Evolutionary conservation across 2,113 vertebrate species (phyloP).

Genomic region (Ivindomyrus marchei): DNA sequence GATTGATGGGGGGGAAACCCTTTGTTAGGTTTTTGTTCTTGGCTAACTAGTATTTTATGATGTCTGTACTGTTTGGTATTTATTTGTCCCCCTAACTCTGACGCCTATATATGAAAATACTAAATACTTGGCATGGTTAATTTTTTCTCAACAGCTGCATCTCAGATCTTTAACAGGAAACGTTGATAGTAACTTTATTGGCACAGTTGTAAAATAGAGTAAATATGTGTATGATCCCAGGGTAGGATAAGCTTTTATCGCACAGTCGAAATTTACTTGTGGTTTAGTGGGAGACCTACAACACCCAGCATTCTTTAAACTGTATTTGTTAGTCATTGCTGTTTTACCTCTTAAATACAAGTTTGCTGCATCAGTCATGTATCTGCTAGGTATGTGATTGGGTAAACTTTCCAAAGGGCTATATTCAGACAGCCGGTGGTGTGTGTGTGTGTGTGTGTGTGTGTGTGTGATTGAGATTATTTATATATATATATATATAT

Average conservation of each 20-base stretch:
- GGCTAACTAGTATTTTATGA: neutral
- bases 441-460: neutral
- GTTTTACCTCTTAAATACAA: neutral
- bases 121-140: neutral
- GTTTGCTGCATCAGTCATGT: neutral
- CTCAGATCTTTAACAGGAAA: neutral
- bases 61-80: neutral
- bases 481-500: too few relatives aligned
- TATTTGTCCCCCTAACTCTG: neutral
- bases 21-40: neutral
- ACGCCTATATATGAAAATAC: neutral
- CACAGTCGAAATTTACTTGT: neutral
- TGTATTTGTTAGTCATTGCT: neutral
- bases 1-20: neutral
- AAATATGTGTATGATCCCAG: neutral
- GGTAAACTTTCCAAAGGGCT: neutral
- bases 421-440: neutral
- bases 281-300: neutral
- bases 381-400: neutral
- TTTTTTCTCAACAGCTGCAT: neutral
- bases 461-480: too few relatives aligned
- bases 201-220: neutral
- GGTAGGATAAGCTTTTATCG: neutral
- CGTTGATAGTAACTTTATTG: neutral
- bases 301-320: neutral